These are phyloP conservation scores for Tylochromis polylepis DNA, from an alignment of 2,113 vertebrate species.

Conservation along the genomic window DNA sequence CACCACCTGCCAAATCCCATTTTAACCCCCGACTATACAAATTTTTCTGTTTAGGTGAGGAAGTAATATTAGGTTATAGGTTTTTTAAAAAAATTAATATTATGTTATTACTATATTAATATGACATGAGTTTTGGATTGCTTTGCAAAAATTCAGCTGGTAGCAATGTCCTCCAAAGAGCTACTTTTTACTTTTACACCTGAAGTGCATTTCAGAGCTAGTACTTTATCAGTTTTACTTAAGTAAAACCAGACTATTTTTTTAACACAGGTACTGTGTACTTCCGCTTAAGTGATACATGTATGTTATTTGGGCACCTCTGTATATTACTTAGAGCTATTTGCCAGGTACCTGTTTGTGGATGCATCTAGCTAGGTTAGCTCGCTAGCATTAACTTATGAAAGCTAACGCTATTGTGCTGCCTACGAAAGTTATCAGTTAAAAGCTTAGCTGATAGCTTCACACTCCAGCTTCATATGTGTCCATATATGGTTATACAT, in stretches of 20 bases:
- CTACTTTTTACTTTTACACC: neutral
- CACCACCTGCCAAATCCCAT: neutral
- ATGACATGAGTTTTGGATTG: neutral
- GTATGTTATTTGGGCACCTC: neutral
- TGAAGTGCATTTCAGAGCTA: neutral
- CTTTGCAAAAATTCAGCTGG: neutral
- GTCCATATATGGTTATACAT: neutral
- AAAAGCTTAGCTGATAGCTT: neutral
- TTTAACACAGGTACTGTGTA: neutral
- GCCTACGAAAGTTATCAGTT: neutral
- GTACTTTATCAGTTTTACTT: neutral
- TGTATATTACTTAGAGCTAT: neutral
- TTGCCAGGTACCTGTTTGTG: neutral
- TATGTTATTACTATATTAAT: neutral
- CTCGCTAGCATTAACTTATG: neutral
- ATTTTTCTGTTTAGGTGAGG: neutral
- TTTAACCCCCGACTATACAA: neutral
- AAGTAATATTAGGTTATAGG: neutral
- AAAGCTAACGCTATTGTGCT: neutral
- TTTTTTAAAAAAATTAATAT: neutral
- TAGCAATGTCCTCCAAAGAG: neutral
- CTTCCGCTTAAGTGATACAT: neutral
- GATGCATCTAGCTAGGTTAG: neutral
- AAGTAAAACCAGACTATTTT: neutral
- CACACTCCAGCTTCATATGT: neutral